Evolutionary conservation across 2,797 vertebrate species (phyloP).

Genomic region (Xerus rutilus): DNA sequence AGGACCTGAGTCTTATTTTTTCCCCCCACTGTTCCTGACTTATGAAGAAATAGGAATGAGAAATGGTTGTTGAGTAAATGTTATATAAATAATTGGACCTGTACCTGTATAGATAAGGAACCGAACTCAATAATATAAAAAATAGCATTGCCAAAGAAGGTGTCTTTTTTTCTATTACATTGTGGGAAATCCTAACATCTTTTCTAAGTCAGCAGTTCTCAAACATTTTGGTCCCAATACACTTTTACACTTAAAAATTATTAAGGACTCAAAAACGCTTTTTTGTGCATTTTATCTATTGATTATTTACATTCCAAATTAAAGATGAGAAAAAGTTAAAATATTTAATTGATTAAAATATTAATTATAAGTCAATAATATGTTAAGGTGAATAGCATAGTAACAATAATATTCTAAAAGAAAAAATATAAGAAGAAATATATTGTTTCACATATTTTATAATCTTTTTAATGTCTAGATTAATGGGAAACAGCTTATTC

Average conservation of each 20-base stretch:
- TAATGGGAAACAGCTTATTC: background rate
- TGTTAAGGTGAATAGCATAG: background rate
- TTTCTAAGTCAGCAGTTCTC: background rate
- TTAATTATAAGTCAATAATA: background rate
- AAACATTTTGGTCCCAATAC: background rate
- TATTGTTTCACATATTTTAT: background rate
- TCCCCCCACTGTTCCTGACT: background rate
- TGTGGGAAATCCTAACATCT: background rate
- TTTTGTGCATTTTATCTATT: background rate
- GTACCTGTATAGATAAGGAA: background rate
- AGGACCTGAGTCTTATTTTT: background rate
- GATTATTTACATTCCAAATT: background rate
- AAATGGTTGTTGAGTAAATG: background rate
- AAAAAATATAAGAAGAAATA: background rate
- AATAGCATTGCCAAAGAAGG: background rate
- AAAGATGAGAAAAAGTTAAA: background rate
- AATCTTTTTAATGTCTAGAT: background rate
- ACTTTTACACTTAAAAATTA: background rate
- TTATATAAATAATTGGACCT: background rate
- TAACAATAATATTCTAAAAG: background rate
- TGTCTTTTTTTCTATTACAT: background rate
- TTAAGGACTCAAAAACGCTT: background rate
- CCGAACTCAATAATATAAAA: background rate
- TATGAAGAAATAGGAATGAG: background rate
- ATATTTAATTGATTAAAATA: constrained; percentile 50